Conservation (phyloP, 2,888 invertebrate species). For the Agrilus cyanescens region DNA sequence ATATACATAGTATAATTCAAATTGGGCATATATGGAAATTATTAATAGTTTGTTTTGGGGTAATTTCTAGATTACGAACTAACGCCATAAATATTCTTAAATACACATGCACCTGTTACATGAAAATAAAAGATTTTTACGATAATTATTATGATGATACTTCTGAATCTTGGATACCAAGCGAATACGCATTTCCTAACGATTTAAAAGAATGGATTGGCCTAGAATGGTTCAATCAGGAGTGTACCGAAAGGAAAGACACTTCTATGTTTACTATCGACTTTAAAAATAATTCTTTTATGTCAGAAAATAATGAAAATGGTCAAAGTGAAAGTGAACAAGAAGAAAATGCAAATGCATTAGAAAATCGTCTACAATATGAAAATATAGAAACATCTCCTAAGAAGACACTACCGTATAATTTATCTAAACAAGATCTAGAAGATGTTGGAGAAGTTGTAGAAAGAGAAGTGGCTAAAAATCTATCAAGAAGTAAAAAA, state of each 20-base stretch:
- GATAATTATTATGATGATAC: slow-evolving; percentile 24
- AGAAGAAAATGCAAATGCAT: slow-evolving; percentile 5
- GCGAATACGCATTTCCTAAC: slow-evolving; percentile 29
- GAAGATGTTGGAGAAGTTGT: slow-evolving; percentile 13
- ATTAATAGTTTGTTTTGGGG: slow-evolving; percentile 30
- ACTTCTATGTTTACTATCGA: neutral
- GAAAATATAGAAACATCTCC: neutral
- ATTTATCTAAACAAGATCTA: slow-evolving; percentile 1
- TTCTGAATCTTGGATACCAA: slow-evolving; percentile 33
- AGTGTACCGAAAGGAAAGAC: slow-evolving; percentile 6
- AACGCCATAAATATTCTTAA: slow-evolving; percentile 30
- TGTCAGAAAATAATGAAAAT: slow-evolving; percentile 1
- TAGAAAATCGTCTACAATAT: neutral
- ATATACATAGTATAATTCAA: slow-evolving; percentile 30
- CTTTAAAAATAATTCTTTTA: neutral
- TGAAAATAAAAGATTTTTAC: slow-evolving; percentile 26
- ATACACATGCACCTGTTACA: slow-evolving; percentile 34
- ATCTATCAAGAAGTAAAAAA: neutral
- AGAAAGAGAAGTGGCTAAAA: neutral
- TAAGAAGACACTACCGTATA: neutral
- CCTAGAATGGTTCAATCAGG: slow-evolving; percentile 30
- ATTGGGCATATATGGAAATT: slow-evolving; percentile 38
- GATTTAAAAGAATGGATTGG: slow-evolving; percentile 35
- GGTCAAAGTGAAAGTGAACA: slow-evolving; percentile 5
- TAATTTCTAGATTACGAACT: slow-evolving; percentile 37